Evolutionary conservation across 2,888 invertebrate genomes (phyloP), one percentile per base, ranked within the genome.

Genomic region (Drosophila glabriapex): DNA sequence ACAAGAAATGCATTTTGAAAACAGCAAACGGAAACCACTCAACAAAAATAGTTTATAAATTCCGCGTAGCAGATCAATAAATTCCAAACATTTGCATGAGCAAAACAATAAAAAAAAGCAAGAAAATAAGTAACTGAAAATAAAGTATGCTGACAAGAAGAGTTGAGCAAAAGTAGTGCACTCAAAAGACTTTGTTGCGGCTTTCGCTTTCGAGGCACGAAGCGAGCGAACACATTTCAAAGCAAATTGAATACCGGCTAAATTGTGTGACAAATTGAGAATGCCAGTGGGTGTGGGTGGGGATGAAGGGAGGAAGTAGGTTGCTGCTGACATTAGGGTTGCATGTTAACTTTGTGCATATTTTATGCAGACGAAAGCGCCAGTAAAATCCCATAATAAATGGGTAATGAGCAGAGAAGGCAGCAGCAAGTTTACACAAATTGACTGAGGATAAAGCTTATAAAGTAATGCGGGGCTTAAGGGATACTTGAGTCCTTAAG

Each of bases 1-100:
- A 39, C 66, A 31, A 53, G 55, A 73, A 25, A 19, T 84, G 90
- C 90, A 84, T 61, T 85, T 85, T 85, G 50, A 82, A 82, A 85
- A 25, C 46, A 39, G n/a, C 25, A 16, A 50, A 7, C 4, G 22
- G 5, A 25, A 31, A 58, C 33, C 43, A 9, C 19, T 31, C 22
- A 3, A 25, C 5, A 69, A 35, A n/a, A 46, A 1, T 25, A 25
- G 16, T 25, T 46, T 25, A 28, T 25, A 59, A 33, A 19, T 37
- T 19, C 7, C 19, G 37, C 19, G 3, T 3, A 1, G 37, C 19
- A 37, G 19, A 19, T 60, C 14, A 19, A 19, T 37, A 16, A 31
- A 31, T 39, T 37, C 9, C n/a, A 31, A 28, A 12, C 19, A 6
- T 6, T 43, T 35, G 19, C 7, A 7, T 31, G 25, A n/a, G n/a